These are phyloP conservation scores for Drosophila arizonae DNA, from an alignment of 1,140 invertebrate genomes.

Conservation along the genomic window DNA sequence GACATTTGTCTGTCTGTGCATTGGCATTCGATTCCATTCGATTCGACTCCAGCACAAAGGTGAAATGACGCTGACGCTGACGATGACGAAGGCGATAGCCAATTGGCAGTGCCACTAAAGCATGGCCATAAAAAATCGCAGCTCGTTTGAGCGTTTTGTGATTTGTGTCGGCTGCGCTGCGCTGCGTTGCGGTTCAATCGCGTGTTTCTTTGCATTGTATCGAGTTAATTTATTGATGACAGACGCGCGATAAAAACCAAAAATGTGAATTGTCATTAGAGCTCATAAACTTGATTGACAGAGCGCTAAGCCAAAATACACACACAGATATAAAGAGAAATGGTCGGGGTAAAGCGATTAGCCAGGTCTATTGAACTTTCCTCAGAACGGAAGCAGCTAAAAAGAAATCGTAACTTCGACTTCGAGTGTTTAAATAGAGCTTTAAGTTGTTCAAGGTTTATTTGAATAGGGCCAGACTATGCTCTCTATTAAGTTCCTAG, in stretches of 20 bases:
- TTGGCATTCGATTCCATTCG: constrained; percentile 50
- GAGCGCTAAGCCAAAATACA: constrained; percentile 10
- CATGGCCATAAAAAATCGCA: constrained; percentile 72
- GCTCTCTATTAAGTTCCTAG: too few species aligned
- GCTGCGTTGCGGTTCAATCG: constrained; percentile 52
- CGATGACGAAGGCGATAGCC: constrained; percentile 37
- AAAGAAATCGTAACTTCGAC: too few species aligned
- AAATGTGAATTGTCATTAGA: constrained; percentile 79
- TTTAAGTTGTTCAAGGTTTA: too few species aligned
- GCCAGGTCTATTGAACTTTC: constrained; percentile 60
- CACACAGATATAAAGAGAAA: background rate
- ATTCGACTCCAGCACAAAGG: constrained; percentile 64
- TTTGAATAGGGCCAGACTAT: too few species aligned
- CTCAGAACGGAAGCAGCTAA: background rate
- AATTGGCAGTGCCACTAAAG: constrained; percentile 29
- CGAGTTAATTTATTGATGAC: constrained; percentile 81
- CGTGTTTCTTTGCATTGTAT: constrained; percentile 73
- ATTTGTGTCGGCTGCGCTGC: constrained; percentile 45
- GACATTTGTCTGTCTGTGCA: constrained; percentile 54
- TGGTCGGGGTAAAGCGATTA: constrained; percentile 43
- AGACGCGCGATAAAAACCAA: constrained; percentile 78
- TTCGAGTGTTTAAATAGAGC: too few species aligned
- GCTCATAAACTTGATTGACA: constrained; percentile 78
- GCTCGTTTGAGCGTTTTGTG: constrained; percentile 75
- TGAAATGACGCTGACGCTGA: constrained; percentile 60